These are phyloP conservation scores for Progne subis DNA, from an alignment of 2,113 vertebrate species.

Conservation along the genomic window DNA sequence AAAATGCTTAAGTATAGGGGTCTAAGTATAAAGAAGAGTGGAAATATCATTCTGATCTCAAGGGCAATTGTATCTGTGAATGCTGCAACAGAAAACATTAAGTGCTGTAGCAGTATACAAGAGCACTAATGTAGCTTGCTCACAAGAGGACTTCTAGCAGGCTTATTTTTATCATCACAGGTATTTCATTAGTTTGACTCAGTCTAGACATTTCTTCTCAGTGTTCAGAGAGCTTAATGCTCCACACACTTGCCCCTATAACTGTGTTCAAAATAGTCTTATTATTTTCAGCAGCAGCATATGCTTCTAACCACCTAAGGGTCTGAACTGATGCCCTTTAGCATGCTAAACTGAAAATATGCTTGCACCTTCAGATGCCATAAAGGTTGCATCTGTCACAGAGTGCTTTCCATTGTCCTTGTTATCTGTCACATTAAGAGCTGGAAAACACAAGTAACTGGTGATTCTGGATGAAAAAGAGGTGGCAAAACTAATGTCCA, in stretches of 20 bases:
- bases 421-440: constrained; percentile 24
- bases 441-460: not conserved
- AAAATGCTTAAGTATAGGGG: constrained; percentile 67
- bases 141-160: not conserved
- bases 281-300: constrained; percentile 14
- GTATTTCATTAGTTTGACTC: not conserved
- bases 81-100: constrained; percentile 35
- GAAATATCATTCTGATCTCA: constrained; percentile 54
- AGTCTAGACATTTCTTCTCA: not conserved
- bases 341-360: not conserved
- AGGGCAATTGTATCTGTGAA: constrained; percentile 31
- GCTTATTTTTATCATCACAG: not conserved
- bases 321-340: not conserved
- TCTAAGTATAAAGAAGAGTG: constrained; percentile 48
- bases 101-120: not conserved
- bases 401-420: not conserved
- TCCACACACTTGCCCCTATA: not conserved
- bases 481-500: not conserved
- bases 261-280: not conserved
- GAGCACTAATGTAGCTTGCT: not conserved
- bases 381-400: constrained; percentile 35
- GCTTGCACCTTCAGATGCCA: constrained; percentile 12
- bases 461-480: not conserved
- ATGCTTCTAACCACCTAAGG: not conserved
- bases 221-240: not conserved